Percentiles rank a stretch among this genome's conserved stretches.
phyloP scores from a whole-genome alignment of 1,140 invertebrate species.

The Homarus americanus region DNA sequence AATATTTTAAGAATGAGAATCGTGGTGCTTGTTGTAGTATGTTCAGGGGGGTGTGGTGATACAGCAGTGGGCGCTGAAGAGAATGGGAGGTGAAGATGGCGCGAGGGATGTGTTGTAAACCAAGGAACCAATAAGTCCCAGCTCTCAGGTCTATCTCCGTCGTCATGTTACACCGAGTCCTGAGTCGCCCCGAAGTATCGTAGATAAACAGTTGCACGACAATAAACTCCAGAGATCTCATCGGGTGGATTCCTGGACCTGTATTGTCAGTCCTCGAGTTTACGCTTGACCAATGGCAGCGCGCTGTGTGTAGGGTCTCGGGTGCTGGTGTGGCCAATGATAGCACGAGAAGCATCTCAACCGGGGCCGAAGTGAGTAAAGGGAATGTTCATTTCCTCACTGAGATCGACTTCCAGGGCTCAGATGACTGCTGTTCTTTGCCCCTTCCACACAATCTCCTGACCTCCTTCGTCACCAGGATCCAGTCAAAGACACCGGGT shows the following conservation, averaged over 20 bases:
- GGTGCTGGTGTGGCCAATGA: not conserved
- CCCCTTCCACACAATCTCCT: not conserved
- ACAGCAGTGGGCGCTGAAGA: no score
- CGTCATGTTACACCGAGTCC: not conserved
- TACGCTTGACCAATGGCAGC: not conserved
- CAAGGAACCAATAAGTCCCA: not conserved
- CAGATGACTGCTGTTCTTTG: not conserved
- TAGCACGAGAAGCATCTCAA: not conserved
- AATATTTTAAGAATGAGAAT: no score
- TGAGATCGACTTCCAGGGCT: conserved; percentile 3
- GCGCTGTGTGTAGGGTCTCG: not conserved
- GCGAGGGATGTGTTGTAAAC: no score
- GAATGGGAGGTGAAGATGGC: no score
- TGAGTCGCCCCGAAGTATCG: not conserved
- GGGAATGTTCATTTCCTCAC: conserved; percentile 4
- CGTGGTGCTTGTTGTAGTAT: no score
- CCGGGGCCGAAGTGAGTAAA: not conserved
- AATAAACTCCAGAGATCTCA: not conserved
- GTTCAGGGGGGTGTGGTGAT: no score
- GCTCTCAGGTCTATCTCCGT: not conserved
- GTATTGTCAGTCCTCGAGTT: not conserved
- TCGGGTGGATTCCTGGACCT: not conserved
- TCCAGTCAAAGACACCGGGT: not conserved
- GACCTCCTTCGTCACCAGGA: conserved; percentile 3
- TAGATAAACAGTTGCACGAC: conserved; percentile 8